Evolutionary conservation across 2,888 invertebrate species (phyloP), one percentile per base, ranked within the genome.

Genomic region (Acleris laterana): DNA sequence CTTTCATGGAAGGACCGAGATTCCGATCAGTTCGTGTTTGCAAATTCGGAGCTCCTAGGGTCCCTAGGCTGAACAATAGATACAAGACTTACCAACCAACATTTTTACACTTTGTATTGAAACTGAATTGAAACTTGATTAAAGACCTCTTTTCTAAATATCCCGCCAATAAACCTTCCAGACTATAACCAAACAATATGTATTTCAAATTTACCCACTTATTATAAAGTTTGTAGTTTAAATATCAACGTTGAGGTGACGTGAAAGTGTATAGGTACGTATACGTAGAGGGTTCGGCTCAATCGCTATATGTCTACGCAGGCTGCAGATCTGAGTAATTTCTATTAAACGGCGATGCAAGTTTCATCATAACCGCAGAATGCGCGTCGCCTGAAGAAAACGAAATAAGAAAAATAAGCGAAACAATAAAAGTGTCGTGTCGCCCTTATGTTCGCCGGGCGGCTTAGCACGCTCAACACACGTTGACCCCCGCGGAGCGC

Each of bases 391-490:
- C 69, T 48, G 55, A 57, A 62, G 68, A 62, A 65, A 70, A 70
- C 55, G 64, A 67, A 72, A 75, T 70, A 75, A 72, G 73, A 77
- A 81, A 80, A 80, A 74, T 74, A 77, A 71, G 74, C 67, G 81
- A 85, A 83, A 83, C 85, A 82, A 85, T 86, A 87, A 82, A 87
- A 85, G 80, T 86, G 84, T 82, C 82, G 80, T 86, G 84, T 82
- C 82, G 78, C 77, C 80, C 77, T 75, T 75, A 74, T 76, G 72
- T 77, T 72, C 69, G 68, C 55, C 17, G 42, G 22, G 25, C 46
- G 51, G 51, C 13, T 57, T 52, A 62, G 66, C 66, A 66, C 25
- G 57, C 66, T 17, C 28, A 13, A 46, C 19, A 11, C 46, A 25
- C 11, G 13, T 22, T 28, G 20, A 32, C 28, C 48, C 61, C 48